phyloP scores from a whole-genome alignment of 2,113 vertebrate species.

The Microcebus ravelobensis region DNA sequence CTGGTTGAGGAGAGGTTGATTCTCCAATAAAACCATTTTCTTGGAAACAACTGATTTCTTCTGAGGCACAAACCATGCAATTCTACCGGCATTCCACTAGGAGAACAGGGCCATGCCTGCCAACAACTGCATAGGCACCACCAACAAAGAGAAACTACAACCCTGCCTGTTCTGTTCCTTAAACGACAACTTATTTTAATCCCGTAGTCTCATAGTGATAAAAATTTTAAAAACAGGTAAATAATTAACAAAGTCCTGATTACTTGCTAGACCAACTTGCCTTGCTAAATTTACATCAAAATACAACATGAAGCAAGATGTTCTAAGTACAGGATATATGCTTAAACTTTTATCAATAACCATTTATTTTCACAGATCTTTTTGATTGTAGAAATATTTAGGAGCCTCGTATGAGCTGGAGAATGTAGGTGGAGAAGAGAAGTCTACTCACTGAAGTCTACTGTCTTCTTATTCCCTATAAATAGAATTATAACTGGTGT shows the following conservation, averaged over 20 bases:
- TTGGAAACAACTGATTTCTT: neutral
- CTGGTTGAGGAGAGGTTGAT: neutral
- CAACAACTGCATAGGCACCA: too few species aligned
- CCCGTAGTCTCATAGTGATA: neutral
- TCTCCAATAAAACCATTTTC: neutral
- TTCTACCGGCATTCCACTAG: neutral
- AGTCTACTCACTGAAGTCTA: neutral
- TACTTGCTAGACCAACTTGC: slow-evolving; percentile 57
- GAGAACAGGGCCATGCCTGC: too few species aligned
- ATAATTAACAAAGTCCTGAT: slow-evolving; percentile 52
- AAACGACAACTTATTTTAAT: slow-evolving; percentile 44
- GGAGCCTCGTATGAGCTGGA: neutral
- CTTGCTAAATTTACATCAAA: slow-evolving; percentile 65
- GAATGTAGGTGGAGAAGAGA: too few species aligned
- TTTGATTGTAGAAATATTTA: neutral
- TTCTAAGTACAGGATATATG: neutral
- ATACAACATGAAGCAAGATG: neutral
- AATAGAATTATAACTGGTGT: neutral
- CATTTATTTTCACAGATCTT: neutral
- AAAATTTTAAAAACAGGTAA: slow-evolving; percentile 58
- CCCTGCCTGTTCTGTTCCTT: neutral
- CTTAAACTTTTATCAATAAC: neutral
- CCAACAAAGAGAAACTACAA: neutral
- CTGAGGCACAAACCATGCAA: neutral
- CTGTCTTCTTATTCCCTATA: neutral